phyloP scores from a whole-genome alignment of 2,888 invertebrate species.

The Drosophila robusta region DNA sequence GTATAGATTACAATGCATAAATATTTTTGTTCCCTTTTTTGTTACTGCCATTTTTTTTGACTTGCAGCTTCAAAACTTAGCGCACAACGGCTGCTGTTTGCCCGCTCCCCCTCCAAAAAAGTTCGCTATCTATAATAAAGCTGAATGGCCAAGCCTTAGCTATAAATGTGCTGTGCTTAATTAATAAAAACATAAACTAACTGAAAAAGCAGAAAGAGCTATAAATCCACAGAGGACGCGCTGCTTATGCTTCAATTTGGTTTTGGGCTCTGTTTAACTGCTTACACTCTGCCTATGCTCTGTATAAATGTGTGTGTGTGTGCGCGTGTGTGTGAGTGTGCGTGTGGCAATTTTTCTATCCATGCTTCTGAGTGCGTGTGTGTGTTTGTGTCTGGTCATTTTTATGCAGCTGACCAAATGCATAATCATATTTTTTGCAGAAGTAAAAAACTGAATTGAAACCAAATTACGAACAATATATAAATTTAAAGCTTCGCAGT shows the following conservation, averaged over 20 bases:
- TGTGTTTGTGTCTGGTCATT: background rate
- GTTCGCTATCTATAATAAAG: conserved; percentile 25
- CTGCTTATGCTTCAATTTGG: conserved; percentile 73
- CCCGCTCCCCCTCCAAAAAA: conserved; percentile 38
- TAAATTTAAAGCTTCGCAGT: conserved; percentile 83
- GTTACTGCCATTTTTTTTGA: conserved; percentile 59
- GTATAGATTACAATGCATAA: conserved; percentile 39
- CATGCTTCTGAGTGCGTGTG: conserved; percentile 12
- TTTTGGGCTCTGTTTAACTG: conserved; percentile 60
- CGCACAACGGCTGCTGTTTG: conserved; percentile 69
- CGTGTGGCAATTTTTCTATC: conserved; percentile 25
- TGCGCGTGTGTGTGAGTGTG: conserved; percentile 2
- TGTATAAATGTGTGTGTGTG: conserved; percentile 1
- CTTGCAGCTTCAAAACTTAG: conserved; percentile 70
- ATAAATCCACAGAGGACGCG: conserved; percentile 56
- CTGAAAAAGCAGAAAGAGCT: conserved; percentile 28
- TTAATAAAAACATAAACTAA: conserved; percentile 57
- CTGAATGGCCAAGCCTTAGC: conserved; percentile 18
- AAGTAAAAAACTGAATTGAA: conserved; percentile 34
- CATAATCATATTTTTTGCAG: conserved; percentile 61
- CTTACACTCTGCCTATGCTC: conserved; percentile 44
- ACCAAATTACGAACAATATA: conserved; percentile 44
- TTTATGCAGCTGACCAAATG: conserved; percentile 48
- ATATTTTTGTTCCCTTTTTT: conserved; percentile 39
- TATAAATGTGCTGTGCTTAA: conserved; percentile 73